Percentiles rank a stretch among this genome's conserved stretches.
Evolutionary conservation across 2,888 invertebrate species (phyloP).

Genomic region (Drosophila gaucha): DNA sequence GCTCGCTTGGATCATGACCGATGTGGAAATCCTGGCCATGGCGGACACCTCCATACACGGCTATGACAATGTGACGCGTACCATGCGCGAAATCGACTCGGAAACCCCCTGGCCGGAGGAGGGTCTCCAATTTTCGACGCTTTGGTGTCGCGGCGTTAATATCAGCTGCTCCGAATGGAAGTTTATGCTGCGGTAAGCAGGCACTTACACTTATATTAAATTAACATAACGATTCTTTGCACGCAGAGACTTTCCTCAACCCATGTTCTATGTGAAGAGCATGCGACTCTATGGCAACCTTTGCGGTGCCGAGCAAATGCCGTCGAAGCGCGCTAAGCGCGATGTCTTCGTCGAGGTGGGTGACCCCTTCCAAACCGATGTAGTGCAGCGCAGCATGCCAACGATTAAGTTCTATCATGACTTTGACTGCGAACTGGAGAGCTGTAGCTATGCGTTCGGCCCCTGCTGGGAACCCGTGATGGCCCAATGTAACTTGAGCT

Average conservation of each 20-base stretch:
- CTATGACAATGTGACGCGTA: constrained; percentile 89
- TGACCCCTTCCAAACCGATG: constrained; percentile 92
- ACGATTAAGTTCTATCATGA: constrained; percentile 99
- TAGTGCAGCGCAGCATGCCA: constrained; percentile 96
- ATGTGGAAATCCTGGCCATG: constrained; percentile 88
- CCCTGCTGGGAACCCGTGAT: constrained; percentile 98
- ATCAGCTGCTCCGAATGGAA: constrained; percentile 94
- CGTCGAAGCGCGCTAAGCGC: constrained; percentile 87
- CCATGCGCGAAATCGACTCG: constrained; percentile 92
- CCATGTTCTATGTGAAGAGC: constrained; percentile 92
- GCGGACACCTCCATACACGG: constrained; percentile 96
- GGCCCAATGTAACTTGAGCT: constrained; percentile 87
- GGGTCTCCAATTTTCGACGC: constrained; percentile 93
- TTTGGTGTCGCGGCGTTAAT: constrained; percentile 96
- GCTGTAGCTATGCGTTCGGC: constrained; percentile 97
- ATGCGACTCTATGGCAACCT: constrained; percentile 95
- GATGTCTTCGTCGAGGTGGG: constrained; percentile 88
- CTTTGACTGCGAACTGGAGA: constrained; percentile 95
- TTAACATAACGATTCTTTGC: neutral
- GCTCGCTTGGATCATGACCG: constrained; percentile 93
- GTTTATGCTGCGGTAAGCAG: constrained; percentile 88
- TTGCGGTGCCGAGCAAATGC: constrained; percentile 94
- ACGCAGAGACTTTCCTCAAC: constrained; percentile 95
- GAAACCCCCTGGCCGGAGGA: constrained; percentile 97
- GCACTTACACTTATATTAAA: neutral